A percentile compares a stretch with the other conserved stretches of the same genome.
phyloP scores from a whole-genome alignment of 1,140 invertebrate species.

The Triops cancriformis region DNA sequence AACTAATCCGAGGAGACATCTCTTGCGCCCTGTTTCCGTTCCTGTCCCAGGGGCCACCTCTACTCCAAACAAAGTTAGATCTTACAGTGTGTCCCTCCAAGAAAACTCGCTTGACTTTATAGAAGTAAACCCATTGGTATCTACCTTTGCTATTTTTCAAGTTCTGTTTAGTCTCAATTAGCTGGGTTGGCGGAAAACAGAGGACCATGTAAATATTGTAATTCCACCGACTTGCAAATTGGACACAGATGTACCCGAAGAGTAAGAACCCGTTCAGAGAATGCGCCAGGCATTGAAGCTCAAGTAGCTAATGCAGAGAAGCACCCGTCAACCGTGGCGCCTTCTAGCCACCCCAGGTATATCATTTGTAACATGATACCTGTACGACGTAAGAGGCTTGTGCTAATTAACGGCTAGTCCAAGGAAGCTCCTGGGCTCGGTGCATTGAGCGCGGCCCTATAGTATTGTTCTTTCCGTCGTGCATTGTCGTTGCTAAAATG shows the following conservation, averaged over 20 bases:
- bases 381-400: background rate
- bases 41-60: background rate
- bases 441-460: background rate
- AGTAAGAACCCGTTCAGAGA: background rate
- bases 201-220: background rate
- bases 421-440: background rate
- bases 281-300: background rate
- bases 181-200: background rate
- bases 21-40: background rate
- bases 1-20: background rate
- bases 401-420: background rate
- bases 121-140: background rate
- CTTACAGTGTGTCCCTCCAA: constrained; percentile 23
- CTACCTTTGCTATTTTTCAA: background rate
- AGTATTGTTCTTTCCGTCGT: background rate
- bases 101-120: constrained; percentile 23
- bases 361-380: background rate
- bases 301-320: background rate
- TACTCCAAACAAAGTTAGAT: constrained; percentile 6
- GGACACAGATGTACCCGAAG: background rate
- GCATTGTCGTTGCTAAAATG: background rate
- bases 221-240: background rate
- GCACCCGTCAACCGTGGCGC: background rate
- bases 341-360: background rate
- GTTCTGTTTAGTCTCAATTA: background rate